Evolutionary conservation across 2,113 vertebrate species (phyloP), one percentile per base, ranked within the genome.

Genomic region (Dendrocopos noguchii): DNA sequence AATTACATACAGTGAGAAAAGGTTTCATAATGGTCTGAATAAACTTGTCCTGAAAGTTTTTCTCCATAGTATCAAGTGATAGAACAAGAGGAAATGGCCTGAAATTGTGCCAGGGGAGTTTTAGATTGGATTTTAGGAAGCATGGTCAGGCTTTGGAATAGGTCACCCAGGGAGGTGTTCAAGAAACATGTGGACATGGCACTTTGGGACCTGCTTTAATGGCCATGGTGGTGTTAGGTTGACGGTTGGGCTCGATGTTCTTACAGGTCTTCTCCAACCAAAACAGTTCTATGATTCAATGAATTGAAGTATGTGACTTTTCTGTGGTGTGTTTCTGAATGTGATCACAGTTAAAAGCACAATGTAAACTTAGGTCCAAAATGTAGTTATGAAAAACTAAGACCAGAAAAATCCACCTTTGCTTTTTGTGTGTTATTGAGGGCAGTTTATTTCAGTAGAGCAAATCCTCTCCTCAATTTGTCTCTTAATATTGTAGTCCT

Each of bases 1-100:
- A 63, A n/a, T 72, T 27, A 29, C 0, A 0, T 55, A 50, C 22
- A 34, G 7, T 10, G 14, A 55, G 46, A 24, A 71, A 55, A 12
- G 57, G 24, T 87, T 84, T 94, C 24, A 2, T 83, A 34, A 46
- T 36, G 22, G 52, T 28, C 6, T 77, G 52, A 91, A 85, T 29
- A 25, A 67, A 67, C 9, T 34, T 70, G 16, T 65, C 44, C n/a
- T 42, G 31, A 67, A 80, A 83, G 42, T 42, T 3, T 2, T 1
- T 52, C 50, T 52, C 50, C 7, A 7, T 52, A 52, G 50, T 52
- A 52, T 52, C 50, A 52, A 12, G 19, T 52, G 22, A 52, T 52
- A 52, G 50, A 52, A 52, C 22, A 52, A 52, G 50, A 52, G 22
- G 50, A 52, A 52, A 52, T 52, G 22, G 50, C 12, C 50, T 52